phyloP scores from a whole-genome alignment of 2,797 vertebrate genomes.

The Enteromius treurensis region DNA sequence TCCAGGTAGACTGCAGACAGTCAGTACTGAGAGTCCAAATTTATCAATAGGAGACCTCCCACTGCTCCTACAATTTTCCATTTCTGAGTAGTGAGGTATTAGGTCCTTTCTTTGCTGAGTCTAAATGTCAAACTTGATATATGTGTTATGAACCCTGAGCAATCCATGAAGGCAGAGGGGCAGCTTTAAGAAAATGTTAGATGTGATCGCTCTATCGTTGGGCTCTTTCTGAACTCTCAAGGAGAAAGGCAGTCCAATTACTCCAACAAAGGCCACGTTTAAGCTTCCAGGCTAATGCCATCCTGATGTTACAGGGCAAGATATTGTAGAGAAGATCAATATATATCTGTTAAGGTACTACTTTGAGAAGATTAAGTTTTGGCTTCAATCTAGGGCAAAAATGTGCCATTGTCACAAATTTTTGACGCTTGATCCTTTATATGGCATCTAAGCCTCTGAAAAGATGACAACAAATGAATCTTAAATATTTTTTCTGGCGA shows the following conservation, averaged over 20 bases:
- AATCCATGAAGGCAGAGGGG: slow-evolving; percentile 1
- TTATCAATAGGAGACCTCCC: slow-evolving; percentile 7
- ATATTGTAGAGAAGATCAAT: not conserved
- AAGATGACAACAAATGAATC: not conserved
- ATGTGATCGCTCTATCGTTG: slow-evolving; percentile 14
- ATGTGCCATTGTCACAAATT: not conserved
- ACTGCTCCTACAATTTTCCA: not conserved
- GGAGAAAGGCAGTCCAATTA: slow-evolving; percentile 17
- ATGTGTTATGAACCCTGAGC: slow-evolving; percentile 20
- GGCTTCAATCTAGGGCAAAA: not conserved
- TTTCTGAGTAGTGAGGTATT: not conserved
- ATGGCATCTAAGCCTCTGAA: not conserved
- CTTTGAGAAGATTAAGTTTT: not conserved
- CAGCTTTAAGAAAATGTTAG: slow-evolving; percentile 29
- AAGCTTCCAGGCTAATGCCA: not conserved
- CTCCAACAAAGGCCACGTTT: slow-evolving; percentile 2
- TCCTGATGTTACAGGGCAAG: not conserved
- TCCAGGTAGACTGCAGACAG: slow-evolving; percentile 6
- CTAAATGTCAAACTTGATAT: slow-evolving; percentile 42
- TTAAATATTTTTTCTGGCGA: not conserved
- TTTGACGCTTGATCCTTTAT: not conserved
- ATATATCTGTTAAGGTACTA: not conserved
- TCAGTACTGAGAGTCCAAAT: not conserved
- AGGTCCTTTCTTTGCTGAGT: slow-evolving; percentile 16
- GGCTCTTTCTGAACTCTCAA: not conserved